phyloP scores from a whole-genome alignment of 2,888 invertebrate species.

The Drosophila acutilabella region DNA sequence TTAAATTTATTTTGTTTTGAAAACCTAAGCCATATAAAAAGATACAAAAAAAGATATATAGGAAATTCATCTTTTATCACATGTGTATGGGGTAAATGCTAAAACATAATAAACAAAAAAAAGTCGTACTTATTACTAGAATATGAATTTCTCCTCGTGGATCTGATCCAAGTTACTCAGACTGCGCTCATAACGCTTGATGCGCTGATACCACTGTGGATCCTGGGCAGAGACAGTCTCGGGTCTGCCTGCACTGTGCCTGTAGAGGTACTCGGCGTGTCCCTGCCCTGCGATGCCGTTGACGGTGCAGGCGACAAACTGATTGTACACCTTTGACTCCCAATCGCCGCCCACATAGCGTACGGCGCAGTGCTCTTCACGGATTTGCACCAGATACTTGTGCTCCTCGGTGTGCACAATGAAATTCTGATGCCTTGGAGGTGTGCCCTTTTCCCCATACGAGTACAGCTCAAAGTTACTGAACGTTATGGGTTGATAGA shows the following conservation, averaged over 20 bases:
- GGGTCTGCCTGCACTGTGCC: slow-evolving; percentile 87
- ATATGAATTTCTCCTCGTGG: slow-evolving; percentile 66
- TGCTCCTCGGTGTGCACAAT: slow-evolving; percentile 87
- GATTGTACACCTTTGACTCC: slow-evolving; percentile 89
- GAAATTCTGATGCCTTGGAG: slow-evolving; percentile 89
- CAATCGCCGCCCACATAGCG: slow-evolving; percentile 89
- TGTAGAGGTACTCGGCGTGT: slow-evolving; percentile 90
- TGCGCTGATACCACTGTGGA: slow-evolving; percentile 87
- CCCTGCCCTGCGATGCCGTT: slow-evolving; percentile 89
- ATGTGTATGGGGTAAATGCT: not conserved
- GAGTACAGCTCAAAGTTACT: slow-evolving; percentile 89
- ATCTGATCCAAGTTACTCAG: slow-evolving; percentile 63
- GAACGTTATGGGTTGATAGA: slow-evolving; percentile 87
- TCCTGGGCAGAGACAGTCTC: slow-evolving; percentile 85
- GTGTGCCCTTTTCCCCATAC: slow-evolving; percentile 89
- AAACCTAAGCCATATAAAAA: not conserved
- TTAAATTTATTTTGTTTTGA: not conserved
- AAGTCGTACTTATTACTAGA: slow-evolving; percentile 28
- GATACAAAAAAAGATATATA: too few species aligned
- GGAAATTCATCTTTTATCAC: slow-evolving; percentile 34
- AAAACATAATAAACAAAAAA: too few species aligned
- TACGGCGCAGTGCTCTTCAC: slow-evolving; percentile 87
- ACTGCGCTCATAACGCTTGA: slow-evolving; percentile 79
- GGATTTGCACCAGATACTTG: slow-evolving; percentile 87
- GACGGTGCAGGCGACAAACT: slow-evolving; percentile 86